Evolutionary conservation across 1,140 invertebrate genomes (phyloP).

Genomic region (Cylas formicarius): DNA sequence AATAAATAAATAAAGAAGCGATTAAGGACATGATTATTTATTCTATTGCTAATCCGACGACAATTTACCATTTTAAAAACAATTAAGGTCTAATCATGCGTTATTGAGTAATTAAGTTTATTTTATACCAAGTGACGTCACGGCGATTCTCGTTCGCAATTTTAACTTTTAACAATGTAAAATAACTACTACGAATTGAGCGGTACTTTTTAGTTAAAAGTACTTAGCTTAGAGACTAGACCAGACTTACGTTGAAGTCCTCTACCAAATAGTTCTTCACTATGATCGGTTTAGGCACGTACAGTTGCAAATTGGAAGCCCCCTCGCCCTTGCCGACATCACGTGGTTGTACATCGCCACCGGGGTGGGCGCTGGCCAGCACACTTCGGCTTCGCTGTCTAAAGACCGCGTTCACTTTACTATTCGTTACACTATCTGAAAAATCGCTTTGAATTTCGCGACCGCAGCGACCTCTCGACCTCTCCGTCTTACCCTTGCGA

Average conservation of each 20-base stretch:
- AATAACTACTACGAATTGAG: no score
- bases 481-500: constrained; percentile 31
- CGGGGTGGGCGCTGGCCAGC: constrained; percentile 34
- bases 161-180: no score
- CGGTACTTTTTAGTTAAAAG: neutral
- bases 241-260: constrained; percentile 34
- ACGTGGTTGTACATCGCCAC: constrained; percentile 32
- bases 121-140: neutral
- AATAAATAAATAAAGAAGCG: no score
- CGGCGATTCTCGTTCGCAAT: neutral
- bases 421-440: neutral
- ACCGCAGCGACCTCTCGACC: neutral
- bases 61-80: no score
- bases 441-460: neutral
- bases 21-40: no score
- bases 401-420: constrained; percentile 24
- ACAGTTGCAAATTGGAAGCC: constrained; percentile 26
- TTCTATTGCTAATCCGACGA: no score
- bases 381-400: constrained; percentile 40
- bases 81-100: no score
- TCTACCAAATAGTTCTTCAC: constrained; percentile 37
- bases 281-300: constrained; percentile 35
- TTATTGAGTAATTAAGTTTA: no score
- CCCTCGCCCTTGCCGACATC: constrained; percentile 36
- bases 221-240: neutral